A percentile compares a stretch with the other conserved stretches of the same genome.
phyloP scores from a whole-genome alignment of 2,113 vertebrate genomes.

The Cyanistes caeruleus region DNA sequence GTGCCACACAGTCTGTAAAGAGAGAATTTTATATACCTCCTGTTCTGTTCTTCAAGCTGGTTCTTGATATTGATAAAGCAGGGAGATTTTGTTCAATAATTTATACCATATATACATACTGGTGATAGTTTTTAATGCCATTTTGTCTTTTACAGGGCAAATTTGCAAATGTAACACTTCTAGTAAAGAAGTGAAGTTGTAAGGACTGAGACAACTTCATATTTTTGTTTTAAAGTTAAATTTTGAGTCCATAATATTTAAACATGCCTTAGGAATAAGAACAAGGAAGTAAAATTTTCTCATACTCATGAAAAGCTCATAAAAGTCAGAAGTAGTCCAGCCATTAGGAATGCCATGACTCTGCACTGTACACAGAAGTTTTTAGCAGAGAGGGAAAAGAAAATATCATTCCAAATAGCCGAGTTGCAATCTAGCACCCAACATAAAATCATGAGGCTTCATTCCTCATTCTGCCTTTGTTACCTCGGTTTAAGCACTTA shows the following conservation, averaged over 20 bases:
- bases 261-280: background rate
- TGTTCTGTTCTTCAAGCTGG: background rate
- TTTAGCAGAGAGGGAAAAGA: background rate
- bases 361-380: background rate
- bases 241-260: background rate
- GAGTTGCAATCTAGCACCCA: background rate
- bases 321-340: background rate
- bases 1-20: background rate
- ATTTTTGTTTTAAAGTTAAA: background rate
- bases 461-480: background rate
- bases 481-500: background rate
- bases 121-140: slow-evolving; percentile 1
- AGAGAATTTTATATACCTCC: background rate
- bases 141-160: slow-evolving; percentile 30
- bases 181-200: background rate
- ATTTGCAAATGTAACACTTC: background rate
- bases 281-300: background rate
- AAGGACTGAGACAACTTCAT: background rate
- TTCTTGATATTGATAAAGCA: slow-evolving; percentile 33
- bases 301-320: background rate
- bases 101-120: background rate
- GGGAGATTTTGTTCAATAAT: background rate
- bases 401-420: background rate
- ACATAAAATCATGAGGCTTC: background rate
- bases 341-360: background rate